A percentile compares a stretch with the other conserved stretches of the same genome.
phyloP scores from a whole-genome alignment of 2,113 vertebrate genomes.

The Dromaius novaehollandiae region DNA sequence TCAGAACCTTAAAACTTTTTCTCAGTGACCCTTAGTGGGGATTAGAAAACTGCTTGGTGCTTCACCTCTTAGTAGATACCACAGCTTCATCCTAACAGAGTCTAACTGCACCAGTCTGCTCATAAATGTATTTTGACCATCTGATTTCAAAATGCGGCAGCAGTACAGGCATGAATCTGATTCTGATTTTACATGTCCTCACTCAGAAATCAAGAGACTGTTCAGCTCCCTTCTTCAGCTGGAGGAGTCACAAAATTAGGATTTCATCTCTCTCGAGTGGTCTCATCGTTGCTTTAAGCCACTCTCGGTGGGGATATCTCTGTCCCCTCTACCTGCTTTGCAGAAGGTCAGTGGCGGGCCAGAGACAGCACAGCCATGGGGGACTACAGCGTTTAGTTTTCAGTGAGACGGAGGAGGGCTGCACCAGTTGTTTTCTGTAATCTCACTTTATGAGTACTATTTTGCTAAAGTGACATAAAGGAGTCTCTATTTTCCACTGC shows the following conservation, averaged over 20 bases:
- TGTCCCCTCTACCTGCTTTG: neutral
- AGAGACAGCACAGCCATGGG: neutral
- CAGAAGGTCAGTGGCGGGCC: neutral
- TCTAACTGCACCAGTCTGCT: neutral
- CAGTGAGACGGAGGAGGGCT: neutral
- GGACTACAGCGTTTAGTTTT: neutral
- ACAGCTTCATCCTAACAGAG: neutral
- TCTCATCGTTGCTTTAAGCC: neutral
- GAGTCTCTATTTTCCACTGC: neutral
- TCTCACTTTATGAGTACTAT: neutral
- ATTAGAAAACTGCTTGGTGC: neutral
- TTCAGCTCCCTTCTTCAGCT: neutral
- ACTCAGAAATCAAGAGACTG: neutral
- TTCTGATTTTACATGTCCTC: neutral
- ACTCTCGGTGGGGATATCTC: neutral
- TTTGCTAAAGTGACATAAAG: neutral
- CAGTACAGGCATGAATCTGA: neutral
- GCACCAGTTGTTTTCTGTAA: neutral
- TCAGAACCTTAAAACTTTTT: too few species aligned
- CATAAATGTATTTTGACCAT: neutral
- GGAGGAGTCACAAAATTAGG: too few species aligned
- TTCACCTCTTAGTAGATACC: neutral
- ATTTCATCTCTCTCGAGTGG: neutral
- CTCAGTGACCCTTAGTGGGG: neutral
- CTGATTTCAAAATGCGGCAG: neutral